Evolutionary conservation across 2,113 vertebrate genomes (phyloP).

Genomic region (Oreotrochilus melanogaster): DNA sequence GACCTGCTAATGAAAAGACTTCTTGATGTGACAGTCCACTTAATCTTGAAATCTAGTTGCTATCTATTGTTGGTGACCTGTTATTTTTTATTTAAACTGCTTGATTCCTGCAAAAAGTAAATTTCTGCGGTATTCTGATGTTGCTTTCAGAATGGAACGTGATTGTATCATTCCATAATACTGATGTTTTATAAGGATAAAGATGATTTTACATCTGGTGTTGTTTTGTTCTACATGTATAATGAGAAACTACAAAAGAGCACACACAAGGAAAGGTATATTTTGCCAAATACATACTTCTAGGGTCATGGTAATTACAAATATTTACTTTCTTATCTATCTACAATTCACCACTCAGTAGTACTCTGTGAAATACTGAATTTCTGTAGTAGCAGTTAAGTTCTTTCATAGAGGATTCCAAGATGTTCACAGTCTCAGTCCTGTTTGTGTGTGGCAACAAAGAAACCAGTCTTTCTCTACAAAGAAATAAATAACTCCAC

Average conservation of each 20-base stretch:
- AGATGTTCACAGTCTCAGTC: not conserved
- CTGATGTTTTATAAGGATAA: not conserved
- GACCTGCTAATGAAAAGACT: not conserved
- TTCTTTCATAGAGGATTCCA: not conserved
- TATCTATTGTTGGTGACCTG: not conserved
- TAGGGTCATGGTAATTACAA: not conserved
- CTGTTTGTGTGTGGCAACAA: not conserved
- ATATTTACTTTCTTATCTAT: not conserved
- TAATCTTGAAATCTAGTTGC: not conserved
- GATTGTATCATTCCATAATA: not conserved
- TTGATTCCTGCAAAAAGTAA: not conserved
- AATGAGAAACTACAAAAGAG: not conserved
- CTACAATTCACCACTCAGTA: not conserved
- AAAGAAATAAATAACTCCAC: not conserved
- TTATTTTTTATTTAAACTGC: not conserved
- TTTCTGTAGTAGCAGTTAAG: not conserved
- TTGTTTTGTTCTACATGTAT: not conserved
- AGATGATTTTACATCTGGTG: not conserved
- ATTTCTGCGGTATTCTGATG: not conserved
- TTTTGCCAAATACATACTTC: not conserved
- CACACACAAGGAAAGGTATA: not conserved
- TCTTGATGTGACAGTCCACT: not conserved
- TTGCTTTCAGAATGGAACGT: not conserved
- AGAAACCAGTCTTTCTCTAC: not conserved
- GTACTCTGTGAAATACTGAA: not conserved